Evolutionary conservation across 2,888 invertebrate species (phyloP).

Genomic region (Lumbricus terrestris): DNA sequence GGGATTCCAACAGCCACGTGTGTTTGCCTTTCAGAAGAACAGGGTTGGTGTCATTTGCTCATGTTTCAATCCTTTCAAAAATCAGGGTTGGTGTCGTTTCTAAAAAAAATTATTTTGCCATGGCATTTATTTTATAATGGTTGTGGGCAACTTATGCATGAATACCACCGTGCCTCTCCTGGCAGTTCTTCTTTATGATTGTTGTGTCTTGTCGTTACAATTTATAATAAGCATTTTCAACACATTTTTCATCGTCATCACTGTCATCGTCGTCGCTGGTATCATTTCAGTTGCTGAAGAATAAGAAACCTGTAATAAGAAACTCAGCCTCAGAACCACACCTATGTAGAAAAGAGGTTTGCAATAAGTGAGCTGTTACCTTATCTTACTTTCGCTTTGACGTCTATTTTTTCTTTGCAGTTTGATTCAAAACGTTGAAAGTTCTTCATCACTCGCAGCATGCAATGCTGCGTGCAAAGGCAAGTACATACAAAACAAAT

Average conservation of each 20-base stretch:
- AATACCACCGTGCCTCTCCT: too few relatives aligned
- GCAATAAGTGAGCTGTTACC: not conserved
- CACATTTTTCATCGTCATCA: too few relatives aligned
- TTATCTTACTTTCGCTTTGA: not conserved
- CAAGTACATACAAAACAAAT: not conserved
- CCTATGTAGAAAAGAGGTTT: not conserved
- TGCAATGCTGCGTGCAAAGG: not conserved
- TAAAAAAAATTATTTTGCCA: too few relatives aligned
- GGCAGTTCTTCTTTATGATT: too few relatives aligned
- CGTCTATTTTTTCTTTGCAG: not conserved
- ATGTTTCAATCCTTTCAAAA: not conserved
- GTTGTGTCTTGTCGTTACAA: too few relatives aligned
- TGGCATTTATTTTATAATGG: not conserved
- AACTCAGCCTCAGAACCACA: not conserved
- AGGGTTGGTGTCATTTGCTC: slow-evolving; percentile 10
- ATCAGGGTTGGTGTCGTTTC: slow-evolving; percentile 9
- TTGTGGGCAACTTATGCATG: too few relatives aligned
- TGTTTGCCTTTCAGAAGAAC: not conserved
- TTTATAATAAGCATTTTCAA: too few relatives aligned
- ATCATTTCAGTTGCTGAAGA: not conserved
- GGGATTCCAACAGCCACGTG: not conserved
- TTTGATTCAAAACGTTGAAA: slow-evolving; percentile 8
- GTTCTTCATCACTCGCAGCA: not conserved
- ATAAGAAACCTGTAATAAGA: not conserved
- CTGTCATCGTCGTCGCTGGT: not conserved